Base-by-base conservation (phyloP, 2,888 invertebrate species). In the Erebia palarica region DNA sequence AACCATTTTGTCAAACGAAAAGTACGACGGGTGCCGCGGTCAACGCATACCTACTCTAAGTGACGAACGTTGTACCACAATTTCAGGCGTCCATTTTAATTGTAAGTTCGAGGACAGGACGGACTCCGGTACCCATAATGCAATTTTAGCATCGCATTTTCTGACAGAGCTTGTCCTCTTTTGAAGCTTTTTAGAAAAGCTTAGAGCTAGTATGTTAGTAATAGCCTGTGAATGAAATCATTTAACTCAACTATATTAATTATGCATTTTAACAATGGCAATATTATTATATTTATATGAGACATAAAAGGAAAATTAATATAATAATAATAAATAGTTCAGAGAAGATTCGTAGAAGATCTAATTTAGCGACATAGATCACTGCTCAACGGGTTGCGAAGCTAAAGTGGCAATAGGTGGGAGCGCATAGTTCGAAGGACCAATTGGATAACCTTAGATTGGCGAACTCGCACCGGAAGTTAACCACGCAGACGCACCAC, bases 71-170 rank as follows among this genome's bases (percentile, higher is more conserved):
- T 94, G 94, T 94, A 88, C 84, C 51, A 88, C 91, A 93, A 93
- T 93, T 93, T 89, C 84, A 82, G 81, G 90, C 89, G 93, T 93
- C 94, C 88, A 84, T 93, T 93, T 93, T 93, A 92, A 94, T 94
- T 93, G 91, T 88, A 92, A 93, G 89, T 93, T 92, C 85, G 80
- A 78, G 83, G 49, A 18, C 53, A 78, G 83, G 49, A 18, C 36
- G 44, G 42, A 18, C 78, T 77, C 80, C 79, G 80, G 76, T 79
- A 80, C 78, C 84, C 84, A 75, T 84, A 88, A 87, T 90, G 86
- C 90, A 88, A 90, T 90, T 91, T 89, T 88, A 86, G 82, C 81
- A 81, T 81, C 76, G 77, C 82, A 82, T 84, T 88, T 86, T 84
- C 81, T 78, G 51, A 67, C 27, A 49, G 11, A 44, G 16, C 11